Base-by-base conservation (phyloP, 2,888 invertebrate genomes). In the Crocallis elinguaria region DNA sequence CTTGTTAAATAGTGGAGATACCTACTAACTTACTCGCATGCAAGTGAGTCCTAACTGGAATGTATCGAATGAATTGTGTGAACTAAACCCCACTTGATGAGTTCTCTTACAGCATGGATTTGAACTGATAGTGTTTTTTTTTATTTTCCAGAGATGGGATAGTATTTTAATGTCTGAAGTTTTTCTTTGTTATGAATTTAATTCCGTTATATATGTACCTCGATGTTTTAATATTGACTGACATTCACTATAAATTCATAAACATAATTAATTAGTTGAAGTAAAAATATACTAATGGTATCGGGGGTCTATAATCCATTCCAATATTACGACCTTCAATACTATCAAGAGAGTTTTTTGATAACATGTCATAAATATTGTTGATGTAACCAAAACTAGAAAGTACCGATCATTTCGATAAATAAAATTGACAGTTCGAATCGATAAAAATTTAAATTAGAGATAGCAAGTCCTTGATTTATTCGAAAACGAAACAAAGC, bases 1-100 rank as follows among this genome's bases (percentile, higher is more conserved):
- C 5, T 14, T 14, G n/a, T 48, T 41, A 49, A 42, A 32, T n/a
- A 13, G 3, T 29, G 11, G 16, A 49, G 37, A 27, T 38, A 39
- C 54, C 60, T 54, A 73, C 71, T 81, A 73, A 78, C 71, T 71
- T 70, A 71, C 73, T 75, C 77, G 88, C 88, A 87, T 84, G 83
- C 63, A 75, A 77, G 79, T 85, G 75, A 68, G 29, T 64, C 79
- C 82, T 87, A 87, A 87, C 80, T n/a, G 16, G 52, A 46, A 76
- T 77, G 79, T 49, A 42, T 38, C 54, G 76, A 69, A 69, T 71
- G 32, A 27, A 17, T 14, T 16, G 37, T 32, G 16, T 27, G 13
- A 25, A n/a, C 35, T 42, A 38, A 46, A 43, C 16, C 39, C 35
- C 45, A 41, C 39, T 32, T 14, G 29, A 39, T 23, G 41, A 35